Percentiles rank a stretch among this genome's conserved stretches.
phyloP scores from a whole-genome alignment of 2,797 vertebrate genomes.

The Eulemur rubriventer region DNA sequence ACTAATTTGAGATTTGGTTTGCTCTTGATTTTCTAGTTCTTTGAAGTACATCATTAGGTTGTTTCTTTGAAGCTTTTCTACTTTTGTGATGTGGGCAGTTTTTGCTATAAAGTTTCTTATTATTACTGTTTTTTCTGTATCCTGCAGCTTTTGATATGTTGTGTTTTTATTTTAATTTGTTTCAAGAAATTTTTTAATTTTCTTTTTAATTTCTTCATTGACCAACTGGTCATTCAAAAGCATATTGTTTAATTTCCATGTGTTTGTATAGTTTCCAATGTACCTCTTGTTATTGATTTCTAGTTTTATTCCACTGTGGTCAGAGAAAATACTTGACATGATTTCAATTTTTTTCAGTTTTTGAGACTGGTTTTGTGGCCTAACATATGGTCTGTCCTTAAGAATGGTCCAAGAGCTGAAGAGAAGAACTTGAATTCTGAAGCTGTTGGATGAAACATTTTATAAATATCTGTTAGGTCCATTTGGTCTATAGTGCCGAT shows the following conservation, averaged over 20 bases:
- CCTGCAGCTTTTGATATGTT: not conserved
- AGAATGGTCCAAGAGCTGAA: not conserved
- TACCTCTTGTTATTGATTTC: not conserved
- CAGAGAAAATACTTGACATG: not conserved
- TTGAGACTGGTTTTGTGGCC: not conserved
- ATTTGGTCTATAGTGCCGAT: no score
- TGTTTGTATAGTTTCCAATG: not conserved
- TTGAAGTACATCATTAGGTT: not conserved
- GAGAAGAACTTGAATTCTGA: no score
- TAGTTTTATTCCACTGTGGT: not conserved
- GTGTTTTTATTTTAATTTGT: not conserved
- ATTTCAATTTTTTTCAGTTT: not conserved
- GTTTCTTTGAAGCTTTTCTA: not conserved
- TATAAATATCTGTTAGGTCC: no score
- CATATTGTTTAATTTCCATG: not conserved
- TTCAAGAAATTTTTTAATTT: not conserved
- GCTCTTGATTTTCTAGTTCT: not conserved
- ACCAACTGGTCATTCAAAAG: not conserved
- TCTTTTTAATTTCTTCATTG: not conserved
- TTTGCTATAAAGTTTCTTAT: not conserved
- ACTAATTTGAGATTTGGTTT: not conserved
- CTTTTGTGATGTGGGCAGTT: not conserved
- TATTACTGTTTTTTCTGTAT: not conserved
- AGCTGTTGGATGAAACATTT: no score
- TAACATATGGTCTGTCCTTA: not conserved